Evolutionary conservation across 1,140 invertebrate species (phyloP).

Genomic region (Choristoneura fumiferana): DNA sequence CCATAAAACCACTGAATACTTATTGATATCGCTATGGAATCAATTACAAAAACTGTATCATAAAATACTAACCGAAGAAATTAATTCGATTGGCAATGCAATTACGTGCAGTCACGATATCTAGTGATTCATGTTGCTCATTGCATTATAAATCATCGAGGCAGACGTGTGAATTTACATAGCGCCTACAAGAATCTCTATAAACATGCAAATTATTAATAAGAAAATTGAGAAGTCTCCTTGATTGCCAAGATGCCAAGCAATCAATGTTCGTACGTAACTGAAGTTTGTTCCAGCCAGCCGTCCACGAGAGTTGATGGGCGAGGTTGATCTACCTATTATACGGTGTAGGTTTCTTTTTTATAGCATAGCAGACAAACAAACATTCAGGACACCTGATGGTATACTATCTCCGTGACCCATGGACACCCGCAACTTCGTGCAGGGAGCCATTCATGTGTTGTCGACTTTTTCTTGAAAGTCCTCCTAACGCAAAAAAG

Average conservation of each 20-base stretch:
- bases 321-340: no score
- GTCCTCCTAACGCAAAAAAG: no score
- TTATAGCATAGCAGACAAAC: no score
- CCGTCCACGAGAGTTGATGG: no score
- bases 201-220: constrained; percentile 52
- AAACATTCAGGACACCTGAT: no score
- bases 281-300: no score
- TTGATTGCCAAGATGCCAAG: constrained; percentile 10
- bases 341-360: no score
- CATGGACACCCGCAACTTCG: no score
- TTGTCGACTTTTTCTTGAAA: no score
- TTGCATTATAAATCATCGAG: constrained; percentile 57
- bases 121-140: constrained; percentile 63
- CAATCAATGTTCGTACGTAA: constrained; percentile 3
- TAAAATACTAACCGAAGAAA: constrained; percentile 65
- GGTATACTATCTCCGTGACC: no score
- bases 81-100: constrained; percentile 71
- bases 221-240: constrained; percentile 25
- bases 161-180: constrained; percentile 61
- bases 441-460: no score
- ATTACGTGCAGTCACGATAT: constrained; percentile 69
- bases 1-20: constrained; percentile 42
- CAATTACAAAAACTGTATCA: constrained; percentile 66
- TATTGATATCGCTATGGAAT: constrained; percentile 58
- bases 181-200: constrained; percentile 45